These are phyloP conservation scores for Glaucidium brasilianum DNA, from an alignment of 2,113 vertebrate genomes.

Conservation along the genomic window DNA sequence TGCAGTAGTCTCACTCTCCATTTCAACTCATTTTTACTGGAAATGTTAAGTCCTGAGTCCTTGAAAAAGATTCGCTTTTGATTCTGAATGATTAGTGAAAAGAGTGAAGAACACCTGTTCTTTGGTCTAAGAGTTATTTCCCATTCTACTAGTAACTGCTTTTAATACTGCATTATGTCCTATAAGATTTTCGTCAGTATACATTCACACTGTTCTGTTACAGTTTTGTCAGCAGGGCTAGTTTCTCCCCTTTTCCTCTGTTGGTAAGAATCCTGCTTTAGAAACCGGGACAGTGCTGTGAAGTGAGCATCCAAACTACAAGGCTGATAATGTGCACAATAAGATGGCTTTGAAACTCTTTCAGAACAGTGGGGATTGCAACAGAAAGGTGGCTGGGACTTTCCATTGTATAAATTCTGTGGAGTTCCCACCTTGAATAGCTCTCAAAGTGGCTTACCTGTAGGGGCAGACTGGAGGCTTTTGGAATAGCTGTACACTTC, in stretches of 20 bases:
- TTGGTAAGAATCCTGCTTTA: background rate
- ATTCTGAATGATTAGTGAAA: background rate
- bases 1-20: background rate
- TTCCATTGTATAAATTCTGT: background rate
- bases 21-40: background rate
- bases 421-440: background rate
- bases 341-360: background rate
- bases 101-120: background rate
- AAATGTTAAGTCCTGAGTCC: background rate
- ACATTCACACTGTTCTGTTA: background rate
- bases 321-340: background rate
- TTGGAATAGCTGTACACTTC: background rate
- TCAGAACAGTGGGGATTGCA: background rate
- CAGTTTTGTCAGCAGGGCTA: background rate
- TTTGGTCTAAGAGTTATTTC: background rate
- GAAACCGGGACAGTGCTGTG: background rate
- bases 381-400: background rate
- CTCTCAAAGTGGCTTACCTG: background rate
- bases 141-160: background rate
- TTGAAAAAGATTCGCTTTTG: background rate
- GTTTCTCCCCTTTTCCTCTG: background rate
- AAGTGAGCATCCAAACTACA: background rate
- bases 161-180: background rate
- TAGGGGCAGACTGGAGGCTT: background rate
- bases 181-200: background rate